A percentile compares a stretch with the other conserved stretches of the same genome.
Conservation (phyloP, 2,888 invertebrate genomes). For the Drosophila limbata region DNA sequence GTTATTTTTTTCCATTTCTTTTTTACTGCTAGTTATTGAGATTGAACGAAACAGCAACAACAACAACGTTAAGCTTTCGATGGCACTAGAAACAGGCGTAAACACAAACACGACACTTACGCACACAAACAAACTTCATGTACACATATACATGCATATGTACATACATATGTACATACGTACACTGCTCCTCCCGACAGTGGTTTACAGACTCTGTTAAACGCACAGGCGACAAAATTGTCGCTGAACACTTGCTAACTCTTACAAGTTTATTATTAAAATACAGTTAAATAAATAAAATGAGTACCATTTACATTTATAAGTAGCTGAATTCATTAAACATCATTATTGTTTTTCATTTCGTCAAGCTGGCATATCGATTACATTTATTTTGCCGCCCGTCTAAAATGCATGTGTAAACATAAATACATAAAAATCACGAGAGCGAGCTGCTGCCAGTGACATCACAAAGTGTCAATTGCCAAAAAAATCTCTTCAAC, state of each 20-base stretch:
- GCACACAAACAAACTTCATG: slow-evolving; percentile 23
- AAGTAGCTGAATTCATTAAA: background rate
- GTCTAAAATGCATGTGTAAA: slow-evolving; percentile 18
- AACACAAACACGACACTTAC: slow-evolving; percentile 52
- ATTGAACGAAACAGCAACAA: slow-evolving; percentile 53
- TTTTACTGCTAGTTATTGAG: slow-evolving; percentile 57
- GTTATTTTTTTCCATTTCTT: slow-evolving; percentile 28
- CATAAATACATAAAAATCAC: background rate
- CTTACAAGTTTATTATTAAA: too few species aligned
- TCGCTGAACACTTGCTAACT: background rate
- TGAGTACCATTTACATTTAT: too few species aligned
- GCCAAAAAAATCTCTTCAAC: slow-evolving; percentile 24
- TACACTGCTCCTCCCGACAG: background rate
- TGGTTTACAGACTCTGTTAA: slow-evolving; percentile 8
- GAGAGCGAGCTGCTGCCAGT: slow-evolving; percentile 15
- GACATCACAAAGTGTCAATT: slow-evolving; percentile 39
- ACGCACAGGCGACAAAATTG: slow-evolving; percentile 41
- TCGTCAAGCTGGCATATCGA: slow-evolving; percentile 5
- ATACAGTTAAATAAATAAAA: too few species aligned
- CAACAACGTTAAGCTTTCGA: slow-evolving; percentile 50
- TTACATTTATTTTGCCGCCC: slow-evolving; percentile 25
- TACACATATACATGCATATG: slow-evolving; percentile 14
- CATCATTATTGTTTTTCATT: background rate
- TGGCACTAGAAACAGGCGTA: slow-evolving; percentile 58
- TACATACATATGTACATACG: too few species aligned